phyloP scores from a whole-genome alignment of 2,888 invertebrate genomes.

The Axea sp. region DNA sequence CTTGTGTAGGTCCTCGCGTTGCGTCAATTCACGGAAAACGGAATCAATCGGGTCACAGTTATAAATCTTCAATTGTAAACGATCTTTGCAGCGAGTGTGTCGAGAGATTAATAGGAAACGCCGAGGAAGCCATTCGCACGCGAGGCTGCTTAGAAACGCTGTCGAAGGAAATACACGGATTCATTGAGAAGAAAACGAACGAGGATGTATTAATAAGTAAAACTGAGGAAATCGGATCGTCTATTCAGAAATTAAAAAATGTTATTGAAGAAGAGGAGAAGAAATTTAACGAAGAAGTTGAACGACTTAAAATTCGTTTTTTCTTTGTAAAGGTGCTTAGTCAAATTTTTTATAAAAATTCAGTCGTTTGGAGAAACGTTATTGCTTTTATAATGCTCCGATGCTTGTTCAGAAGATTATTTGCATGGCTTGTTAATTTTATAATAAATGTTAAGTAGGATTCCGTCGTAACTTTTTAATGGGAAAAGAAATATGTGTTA shows the following conservation, averaged over 20 bases:
- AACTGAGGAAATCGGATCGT: slow-evolving; percentile 55
- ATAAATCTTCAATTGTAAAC: slow-evolving; percentile 50
- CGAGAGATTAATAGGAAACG: slow-evolving; percentile 64
- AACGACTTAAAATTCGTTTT: slow-evolving; percentile 62
- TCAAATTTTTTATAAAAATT: no score
- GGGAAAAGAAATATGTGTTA: no score
- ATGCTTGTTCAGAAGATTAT: no score
- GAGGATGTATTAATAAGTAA: slow-evolving; percentile 63
- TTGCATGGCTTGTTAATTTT: no score
- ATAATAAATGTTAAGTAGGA: no score
- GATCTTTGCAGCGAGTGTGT: slow-evolving; percentile 65
- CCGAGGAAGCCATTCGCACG: slow-evolving; percentile 65
- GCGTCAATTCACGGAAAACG: slow-evolving; percentile 38
- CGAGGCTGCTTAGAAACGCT: slow-evolving; percentile 66
- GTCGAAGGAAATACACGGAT: slow-evolving; percentile 65
- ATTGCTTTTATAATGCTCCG: no score
- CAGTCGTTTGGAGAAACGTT: no score
- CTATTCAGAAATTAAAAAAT: slow-evolving; percentile 58
- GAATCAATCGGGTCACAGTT: slow-evolving; percentile 41
- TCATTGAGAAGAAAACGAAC: slow-evolving; percentile 54
- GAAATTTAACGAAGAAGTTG: slow-evolving; percentile 59
- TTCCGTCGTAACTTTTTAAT: no score
- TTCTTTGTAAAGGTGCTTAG: slow-evolving; percentile 65
- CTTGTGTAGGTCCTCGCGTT: slow-evolving; percentile 31
- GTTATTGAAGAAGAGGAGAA: slow-evolving; percentile 59